Evolutionary conservation across 2,113 vertebrate genomes (phyloP).

Genomic region (Anguilla rostrata): DNA sequence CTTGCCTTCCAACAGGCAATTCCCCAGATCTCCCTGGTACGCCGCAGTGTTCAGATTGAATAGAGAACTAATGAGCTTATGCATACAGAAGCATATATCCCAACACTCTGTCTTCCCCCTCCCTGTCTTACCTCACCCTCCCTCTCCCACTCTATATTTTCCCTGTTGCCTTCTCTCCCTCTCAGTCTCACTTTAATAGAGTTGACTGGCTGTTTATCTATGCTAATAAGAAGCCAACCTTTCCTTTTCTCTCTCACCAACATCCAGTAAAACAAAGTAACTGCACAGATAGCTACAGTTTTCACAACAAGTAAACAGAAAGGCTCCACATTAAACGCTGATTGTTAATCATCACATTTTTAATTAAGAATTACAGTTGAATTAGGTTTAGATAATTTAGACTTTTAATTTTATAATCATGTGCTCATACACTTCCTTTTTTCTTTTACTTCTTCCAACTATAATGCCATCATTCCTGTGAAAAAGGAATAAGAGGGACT

Average conservation of each 20-base stretch:
- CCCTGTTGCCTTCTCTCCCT: constrained; percentile 22
- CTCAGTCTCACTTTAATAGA: not conserved
- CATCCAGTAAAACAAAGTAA: not conserved
- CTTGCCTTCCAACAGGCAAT: constrained; percentile 59
- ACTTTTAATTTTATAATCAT: not conserved
- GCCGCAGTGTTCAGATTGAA: constrained; percentile 58
- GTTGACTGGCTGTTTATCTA: constrained; percentile 5
- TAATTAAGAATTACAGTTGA: not conserved
- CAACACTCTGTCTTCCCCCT: constrained; percentile 43
- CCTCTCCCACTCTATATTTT: not conserved
- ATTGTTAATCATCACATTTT: not conserved
- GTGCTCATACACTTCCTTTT: not conserved
- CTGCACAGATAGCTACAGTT: not conserved
- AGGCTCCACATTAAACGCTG: not conserved
- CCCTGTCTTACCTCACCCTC: constrained; percentile 35
- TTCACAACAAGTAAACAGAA: not conserved
- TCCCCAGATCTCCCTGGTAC: constrained; percentile 56
- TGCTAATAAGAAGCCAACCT: not conserved
- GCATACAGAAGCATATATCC: constrained; percentile 48
- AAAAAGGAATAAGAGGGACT: not conserved
- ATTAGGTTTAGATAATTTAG: not conserved
- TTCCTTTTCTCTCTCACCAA: not conserved
- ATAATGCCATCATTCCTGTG: not conserved
- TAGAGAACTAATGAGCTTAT: constrained; percentile 66
- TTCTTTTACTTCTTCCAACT: not conserved